phyloP scores from a whole-genome alignment of 2,797 vertebrate genomes.

The Erpetoichthys calabaricus region DNA sequence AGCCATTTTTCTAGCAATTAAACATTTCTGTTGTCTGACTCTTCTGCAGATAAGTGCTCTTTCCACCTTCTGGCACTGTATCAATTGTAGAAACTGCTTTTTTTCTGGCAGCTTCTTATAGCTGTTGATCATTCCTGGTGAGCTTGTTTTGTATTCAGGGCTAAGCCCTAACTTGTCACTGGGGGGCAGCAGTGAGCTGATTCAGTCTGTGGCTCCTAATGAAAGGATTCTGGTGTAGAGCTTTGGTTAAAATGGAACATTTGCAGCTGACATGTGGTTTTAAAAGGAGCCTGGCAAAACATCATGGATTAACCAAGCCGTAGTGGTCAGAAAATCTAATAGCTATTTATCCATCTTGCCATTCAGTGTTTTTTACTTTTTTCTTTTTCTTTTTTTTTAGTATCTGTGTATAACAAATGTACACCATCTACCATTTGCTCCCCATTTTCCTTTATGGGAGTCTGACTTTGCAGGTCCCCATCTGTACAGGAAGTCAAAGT shows the following conservation, averaged over 20 bases:
- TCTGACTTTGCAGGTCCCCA: neutral
- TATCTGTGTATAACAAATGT: constrained; percentile 4
- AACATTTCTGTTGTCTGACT: no score
- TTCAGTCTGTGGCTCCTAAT: neutral
- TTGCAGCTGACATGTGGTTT: neutral
- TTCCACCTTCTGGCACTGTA: no score
- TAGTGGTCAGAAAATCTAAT: neutral
- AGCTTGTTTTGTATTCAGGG: no score
- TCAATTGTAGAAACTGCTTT: no score
- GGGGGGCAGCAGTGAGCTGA: constrained; percentile 39
- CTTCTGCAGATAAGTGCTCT: no score
- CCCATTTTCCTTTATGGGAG: accelerated
- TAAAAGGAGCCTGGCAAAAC: constrained; percentile 1
- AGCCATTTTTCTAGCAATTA: no score
- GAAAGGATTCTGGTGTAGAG: neutral
- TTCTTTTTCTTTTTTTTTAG: neutral
- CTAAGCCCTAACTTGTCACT: constrained; percentile 11
- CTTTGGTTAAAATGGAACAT: no score
- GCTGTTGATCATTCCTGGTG: no score
- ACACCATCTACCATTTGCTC: constrained; percentile 3
- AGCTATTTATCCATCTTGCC: neutral
- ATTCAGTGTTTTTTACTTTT: neutral
- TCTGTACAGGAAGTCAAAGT: constrained; percentile 7
- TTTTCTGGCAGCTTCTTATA: no score
- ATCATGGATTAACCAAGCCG: neutral